Evolutionary conservation across 2,888 invertebrate species (phyloP), one percentile per base, ranked within the genome.

Genomic region (Eubasilissa splendida): DNA sequence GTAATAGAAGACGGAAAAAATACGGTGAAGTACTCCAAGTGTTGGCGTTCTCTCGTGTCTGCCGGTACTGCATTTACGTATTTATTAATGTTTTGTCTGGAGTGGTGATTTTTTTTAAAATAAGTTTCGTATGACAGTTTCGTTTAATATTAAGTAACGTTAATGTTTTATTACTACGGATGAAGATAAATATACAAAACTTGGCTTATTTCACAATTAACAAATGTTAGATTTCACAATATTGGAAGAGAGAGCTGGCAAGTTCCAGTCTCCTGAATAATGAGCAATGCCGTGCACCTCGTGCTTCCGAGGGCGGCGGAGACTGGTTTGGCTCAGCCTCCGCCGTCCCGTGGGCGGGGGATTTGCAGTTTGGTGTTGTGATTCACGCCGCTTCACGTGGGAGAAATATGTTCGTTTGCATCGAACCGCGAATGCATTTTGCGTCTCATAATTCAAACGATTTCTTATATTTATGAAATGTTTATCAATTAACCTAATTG

Each of bases 281-380:
- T 63, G 60, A 63, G 60, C 33, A 22, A 22, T 31, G 8, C 10
- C 60, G 60, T 63, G 60, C 31, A 63, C 3, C 12, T 63, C 31
- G 60, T 42, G 66, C 66, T 66, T 71, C 33, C 54, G 71, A 42
- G 71, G 71, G 71, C 71, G 71, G 54, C 22, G 11, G 31, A 74
- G 59, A 52, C 74, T 50, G 74, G 74, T 74, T 74, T 58, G 14
- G 52, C 8, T 68, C 68, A 68, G 68, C 53, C 50, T 42, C n/a
- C 10, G 10, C 14, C 4, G 42, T 14, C n/a, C 2, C 59, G 73
- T 42, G 74, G 31, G 33, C 59, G 59, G 12, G 12, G 50, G 53
- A 50, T 42, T 60, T 14, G 60, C 59, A 42, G 74, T 10, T 59
- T 50, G 74, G 12, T 22, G 53, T 14, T 50, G 58, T 73, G 74